A percentile compares a stretch with the other conserved stretches of the same genome.
phyloP scores from a whole-genome alignment of 2,888 invertebrate genomes.

The Gandaritis pyraliata region DNA sequence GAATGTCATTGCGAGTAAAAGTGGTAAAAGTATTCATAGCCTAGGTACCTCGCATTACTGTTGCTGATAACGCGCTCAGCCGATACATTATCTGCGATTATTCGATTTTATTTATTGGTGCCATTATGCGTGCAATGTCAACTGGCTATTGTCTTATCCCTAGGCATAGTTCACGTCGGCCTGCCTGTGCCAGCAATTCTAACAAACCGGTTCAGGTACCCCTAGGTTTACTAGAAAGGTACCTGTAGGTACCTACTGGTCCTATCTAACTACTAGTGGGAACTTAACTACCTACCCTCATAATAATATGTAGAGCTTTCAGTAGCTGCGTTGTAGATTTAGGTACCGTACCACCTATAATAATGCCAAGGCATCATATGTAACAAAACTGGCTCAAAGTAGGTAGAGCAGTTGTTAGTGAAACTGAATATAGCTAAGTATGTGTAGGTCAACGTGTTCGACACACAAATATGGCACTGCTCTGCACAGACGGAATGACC shows the following conservation, averaged over 20 bases:
- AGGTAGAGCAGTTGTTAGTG: slow-evolving; percentile 41
- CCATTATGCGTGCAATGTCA: slow-evolving; percentile 61
- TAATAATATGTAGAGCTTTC: not conserved
- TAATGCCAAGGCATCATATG: too few species aligned
- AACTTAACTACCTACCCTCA: slow-evolving; percentile 14
- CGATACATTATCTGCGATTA: slow-evolving; percentile 71
- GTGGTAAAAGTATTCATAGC: slow-evolving; percentile 54
- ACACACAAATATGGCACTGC: slow-evolving; percentile 41
- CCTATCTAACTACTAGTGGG: not conserved
- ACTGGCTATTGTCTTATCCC: slow-evolving; percentile 70
- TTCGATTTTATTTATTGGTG: slow-evolving; percentile 54
- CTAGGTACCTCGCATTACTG: slow-evolving; percentile 47
- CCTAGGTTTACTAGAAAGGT: slow-evolving; percentile 22
- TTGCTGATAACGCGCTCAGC: slow-evolving; percentile 63
- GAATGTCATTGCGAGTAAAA: slow-evolving; percentile 45
- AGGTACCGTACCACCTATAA: too few species aligned
- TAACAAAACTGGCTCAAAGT: slow-evolving; percentile 1
- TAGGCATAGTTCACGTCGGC: slow-evolving; percentile 33
- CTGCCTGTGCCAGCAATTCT: slow-evolving; percentile 19
- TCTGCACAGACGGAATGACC: slow-evolving; percentile 40
- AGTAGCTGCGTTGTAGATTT: too few species aligned
- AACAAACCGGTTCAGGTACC: slow-evolving; percentile 15
- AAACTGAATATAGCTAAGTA: slow-evolving; percentile 52
- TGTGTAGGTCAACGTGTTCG: slow-evolving; percentile 57
- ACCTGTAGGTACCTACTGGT: too few species aligned